phyloP scores from a whole-genome alignment of 2,888 invertebrate species.

The Drosophila merina region DNA sequence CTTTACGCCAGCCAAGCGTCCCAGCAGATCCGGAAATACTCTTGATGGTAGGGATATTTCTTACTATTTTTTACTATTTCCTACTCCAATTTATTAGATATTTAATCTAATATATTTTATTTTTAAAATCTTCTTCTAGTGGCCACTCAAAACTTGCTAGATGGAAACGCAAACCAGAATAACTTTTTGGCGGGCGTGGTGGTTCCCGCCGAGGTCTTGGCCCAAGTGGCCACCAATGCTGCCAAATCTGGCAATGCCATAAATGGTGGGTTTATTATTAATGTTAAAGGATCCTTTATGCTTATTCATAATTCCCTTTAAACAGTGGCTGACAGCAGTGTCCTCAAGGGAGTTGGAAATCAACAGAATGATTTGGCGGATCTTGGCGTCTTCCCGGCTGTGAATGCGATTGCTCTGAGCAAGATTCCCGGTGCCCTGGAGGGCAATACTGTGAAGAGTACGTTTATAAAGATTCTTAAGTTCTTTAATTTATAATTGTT shows the following conservation, averaged over 20 bases:
- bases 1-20: conserved; percentile 44
- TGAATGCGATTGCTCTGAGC: neutral
- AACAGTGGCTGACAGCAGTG: neutral
- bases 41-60: neutral
- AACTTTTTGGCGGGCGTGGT: neutral
- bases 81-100: too few species aligned
- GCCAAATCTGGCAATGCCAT: conserved; percentile 1
- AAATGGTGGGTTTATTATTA: neutral
- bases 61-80: neutral
- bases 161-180: neutral
- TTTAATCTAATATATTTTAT: neutral
- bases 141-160: neutral
- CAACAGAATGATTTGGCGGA: neutral
- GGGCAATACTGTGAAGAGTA: neutral
- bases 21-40: conserved; percentile 22
- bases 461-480: neutral
- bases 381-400: neutral
- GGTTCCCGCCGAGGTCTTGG: neutral
- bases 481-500: neutral
- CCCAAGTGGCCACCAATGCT: neutral
- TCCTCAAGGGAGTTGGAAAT: neutral
- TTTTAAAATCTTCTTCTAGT: neutral
- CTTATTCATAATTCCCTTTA: neutral
- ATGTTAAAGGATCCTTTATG: neutral
- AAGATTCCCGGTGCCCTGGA: neutral